Conservation (phyloP, 1,140 invertebrate species). For the Sitophilus oryzae region DNA sequence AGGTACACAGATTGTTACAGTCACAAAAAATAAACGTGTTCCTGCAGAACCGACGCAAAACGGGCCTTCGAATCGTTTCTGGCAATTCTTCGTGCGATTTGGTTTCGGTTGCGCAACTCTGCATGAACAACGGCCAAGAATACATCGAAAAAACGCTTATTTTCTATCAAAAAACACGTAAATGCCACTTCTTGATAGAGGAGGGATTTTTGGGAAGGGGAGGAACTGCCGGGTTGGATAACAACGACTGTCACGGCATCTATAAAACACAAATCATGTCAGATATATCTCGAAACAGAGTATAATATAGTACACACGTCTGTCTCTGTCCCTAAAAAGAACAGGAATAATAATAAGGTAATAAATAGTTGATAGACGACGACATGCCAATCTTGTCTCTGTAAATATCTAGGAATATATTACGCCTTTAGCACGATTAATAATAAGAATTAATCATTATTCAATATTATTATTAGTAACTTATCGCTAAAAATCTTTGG, state of each 20-base stretch:
- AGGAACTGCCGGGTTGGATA: constrained; percentile 26
- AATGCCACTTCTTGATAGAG: constrained; percentile 38
- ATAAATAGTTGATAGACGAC: constrained; percentile 14
- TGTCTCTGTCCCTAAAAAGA: too few relatives aligned
- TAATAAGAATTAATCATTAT: too few relatives aligned
- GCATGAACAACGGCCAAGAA: constrained; percentile 26
- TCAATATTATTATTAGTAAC: constrained; percentile 37
- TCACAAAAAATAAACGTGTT: constrained; percentile 10
- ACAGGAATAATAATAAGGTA: too few relatives aligned
- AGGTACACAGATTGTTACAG: constrained; percentile 28
- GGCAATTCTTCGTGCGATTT: constrained; percentile 2
- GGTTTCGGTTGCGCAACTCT: constrained; percentile 8
- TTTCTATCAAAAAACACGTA: constrained; percentile 38
- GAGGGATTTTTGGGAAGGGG: too few relatives aligned
- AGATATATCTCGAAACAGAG: too few relatives aligned
- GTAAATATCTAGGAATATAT: constrained; percentile 26
- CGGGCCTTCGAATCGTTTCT: constrained; percentile 4
- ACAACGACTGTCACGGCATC: constrained; percentile 25
- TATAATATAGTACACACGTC: too few relatives aligned
- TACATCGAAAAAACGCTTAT: constrained; percentile 38
- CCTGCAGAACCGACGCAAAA: constrained; percentile 17
- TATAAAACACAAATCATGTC: constrained; percentile 25
- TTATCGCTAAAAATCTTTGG: constrained; percentile 44
- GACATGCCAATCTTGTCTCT: constrained; percentile 11
- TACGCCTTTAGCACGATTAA: constrained; percentile 27